Percentiles rank a stretch among this genome's conserved stretches.
Evolutionary conservation across 2,113 vertebrate genomes (phyloP).

Genomic region (Peromyscus californicus): DNA sequence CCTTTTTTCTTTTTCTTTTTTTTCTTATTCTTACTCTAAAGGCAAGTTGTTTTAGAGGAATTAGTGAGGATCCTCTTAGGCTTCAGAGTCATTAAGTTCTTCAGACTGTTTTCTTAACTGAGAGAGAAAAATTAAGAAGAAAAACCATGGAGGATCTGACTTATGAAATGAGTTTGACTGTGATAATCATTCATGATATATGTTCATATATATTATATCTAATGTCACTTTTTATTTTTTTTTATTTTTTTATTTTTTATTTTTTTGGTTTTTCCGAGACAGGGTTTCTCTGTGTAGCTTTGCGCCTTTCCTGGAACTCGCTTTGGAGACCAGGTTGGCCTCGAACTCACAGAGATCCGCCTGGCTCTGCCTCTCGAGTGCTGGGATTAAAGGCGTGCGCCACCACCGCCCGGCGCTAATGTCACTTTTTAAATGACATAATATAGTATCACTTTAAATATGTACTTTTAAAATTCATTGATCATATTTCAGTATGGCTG

Average conservation of each 20-base stretch:
- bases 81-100: not conserved
- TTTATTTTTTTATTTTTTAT: too few species aligned
- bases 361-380: too few species aligned
- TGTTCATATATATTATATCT: too few species aligned
- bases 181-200: not conserved
- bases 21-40: not conserved
- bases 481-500: not conserved
- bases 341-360: too few species aligned
- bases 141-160: not conserved
- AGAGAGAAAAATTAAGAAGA: slow-evolving; percentile 28
- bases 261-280: too few species aligned
- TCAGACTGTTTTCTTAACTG: not conserved
- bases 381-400: too few species aligned
- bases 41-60: slow-evolving; percentile 13
- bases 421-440: not conserved
- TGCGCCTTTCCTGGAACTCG: too few species aligned
- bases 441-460: not conserved
- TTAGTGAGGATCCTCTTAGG: not conserved
- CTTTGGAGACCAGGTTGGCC: too few species aligned
- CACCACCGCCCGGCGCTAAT: too few species aligned
- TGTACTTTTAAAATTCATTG: not conserved
- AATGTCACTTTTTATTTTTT: not conserved
- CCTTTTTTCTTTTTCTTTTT: not conserved
- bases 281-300: too few species aligned
- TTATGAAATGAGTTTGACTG: not conserved